phyloP scores from a whole-genome alignment of 2,113 vertebrate genomes.

The Mobula birostris region DNA sequence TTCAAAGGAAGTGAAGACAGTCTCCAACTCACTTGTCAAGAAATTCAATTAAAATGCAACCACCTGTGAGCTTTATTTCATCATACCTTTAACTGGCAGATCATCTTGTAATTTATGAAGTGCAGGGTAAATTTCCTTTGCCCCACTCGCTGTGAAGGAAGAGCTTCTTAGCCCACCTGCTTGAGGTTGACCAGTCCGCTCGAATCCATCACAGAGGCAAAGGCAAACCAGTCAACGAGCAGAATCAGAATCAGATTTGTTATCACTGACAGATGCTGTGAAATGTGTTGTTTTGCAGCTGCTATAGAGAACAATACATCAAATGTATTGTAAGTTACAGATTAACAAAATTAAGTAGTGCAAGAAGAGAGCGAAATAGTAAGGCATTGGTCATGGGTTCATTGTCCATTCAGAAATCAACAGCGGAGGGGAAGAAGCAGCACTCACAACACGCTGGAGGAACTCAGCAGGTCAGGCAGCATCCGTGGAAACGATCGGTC shows the following conservation, averaged over 20 bases:
- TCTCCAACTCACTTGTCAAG: not conserved
- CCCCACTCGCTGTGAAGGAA: not conserved
- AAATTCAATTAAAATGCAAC: not conserved
- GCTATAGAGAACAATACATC: no score
- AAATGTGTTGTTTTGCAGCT: no score
- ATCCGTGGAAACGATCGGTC: no score
- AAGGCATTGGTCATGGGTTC: no score
- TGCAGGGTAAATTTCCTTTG: not conserved
- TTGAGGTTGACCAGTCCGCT: not conserved
- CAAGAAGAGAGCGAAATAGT: no score
- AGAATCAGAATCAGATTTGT: not conserved
- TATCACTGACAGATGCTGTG: no score
- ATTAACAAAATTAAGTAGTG: no score
- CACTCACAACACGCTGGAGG: no score
- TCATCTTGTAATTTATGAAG: not conserved
- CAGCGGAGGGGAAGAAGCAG: no score
- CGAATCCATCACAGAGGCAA: not conserved
- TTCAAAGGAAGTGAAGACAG: not conserved
- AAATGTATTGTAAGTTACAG: no score
- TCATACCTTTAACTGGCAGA: not conserved
- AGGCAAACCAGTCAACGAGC: not conserved
- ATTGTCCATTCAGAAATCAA: no score
- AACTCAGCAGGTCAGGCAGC: no score
- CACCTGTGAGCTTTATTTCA: not conserved
- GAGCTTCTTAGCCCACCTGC: not conserved